Evolutionary conservation across 2,797 vertebrate genomes (phyloP).

Genomic region (Pseudotriccus pelzelni): DNA sequence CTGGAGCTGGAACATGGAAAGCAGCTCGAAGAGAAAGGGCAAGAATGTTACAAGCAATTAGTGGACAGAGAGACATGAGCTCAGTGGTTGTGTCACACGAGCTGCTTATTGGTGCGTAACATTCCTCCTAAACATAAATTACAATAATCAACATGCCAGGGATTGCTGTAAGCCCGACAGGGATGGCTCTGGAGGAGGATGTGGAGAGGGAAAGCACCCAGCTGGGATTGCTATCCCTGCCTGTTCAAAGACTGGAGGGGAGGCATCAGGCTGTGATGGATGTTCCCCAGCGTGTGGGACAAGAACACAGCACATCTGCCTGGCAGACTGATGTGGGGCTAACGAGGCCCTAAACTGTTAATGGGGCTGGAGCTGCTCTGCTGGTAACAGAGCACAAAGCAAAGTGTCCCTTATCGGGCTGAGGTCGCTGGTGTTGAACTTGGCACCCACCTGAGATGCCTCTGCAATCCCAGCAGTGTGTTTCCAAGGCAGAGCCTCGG

Average conservation of each 20-base stretch:
- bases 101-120: background rate
- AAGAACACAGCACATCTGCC: background rate
- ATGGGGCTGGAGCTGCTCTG: background rate
- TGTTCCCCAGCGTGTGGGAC: background rate
- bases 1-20: background rate
- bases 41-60: background rate
- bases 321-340: background rate
- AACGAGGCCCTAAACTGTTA: background rate
- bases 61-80: background rate
- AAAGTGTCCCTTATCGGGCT: background rate
- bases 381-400: background rate
- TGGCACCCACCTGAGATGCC: background rate
- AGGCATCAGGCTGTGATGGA: accelerated
- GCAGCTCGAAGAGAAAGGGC: background rate
- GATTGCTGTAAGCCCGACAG: background rate
- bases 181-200: background rate
- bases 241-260: background rate
- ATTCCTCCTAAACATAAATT: background rate
- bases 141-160: background rate
- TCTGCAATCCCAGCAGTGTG: background rate
- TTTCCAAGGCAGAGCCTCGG: background rate
- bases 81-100: background rate
- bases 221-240: background rate
- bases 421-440: background rate
- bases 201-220: background rate